Evolutionary conservation across 2,888 invertebrate genomes (phyloP).

Genomic region (Sialis lutaria): DNA sequence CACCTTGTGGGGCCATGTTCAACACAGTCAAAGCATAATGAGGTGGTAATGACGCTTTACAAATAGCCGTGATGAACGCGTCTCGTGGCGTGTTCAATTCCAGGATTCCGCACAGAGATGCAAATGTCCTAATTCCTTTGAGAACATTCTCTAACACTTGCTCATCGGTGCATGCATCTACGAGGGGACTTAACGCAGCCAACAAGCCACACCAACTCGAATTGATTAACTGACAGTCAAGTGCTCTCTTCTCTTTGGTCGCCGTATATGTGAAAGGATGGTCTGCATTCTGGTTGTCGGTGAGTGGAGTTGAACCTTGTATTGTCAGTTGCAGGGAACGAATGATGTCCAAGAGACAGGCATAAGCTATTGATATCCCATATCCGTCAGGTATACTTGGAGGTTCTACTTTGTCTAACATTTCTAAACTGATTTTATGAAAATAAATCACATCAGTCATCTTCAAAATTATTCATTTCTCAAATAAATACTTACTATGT

Average conservation of each 20-base stretch:
- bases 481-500: constrained; percentile 47
- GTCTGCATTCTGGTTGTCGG: constrained; percentile 6
- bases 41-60: constrained; percentile 90
- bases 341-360: constrained; percentile 82
- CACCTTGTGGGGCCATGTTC: constrained; percentile 39
- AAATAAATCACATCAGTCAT: constrained; percentile 1
- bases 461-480: constrained; percentile 1
- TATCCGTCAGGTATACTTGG: constrained; percentile 93
- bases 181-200: constrained; percentile 76
- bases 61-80: constrained; percentile 86
- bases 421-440: constrained; percentile 57
- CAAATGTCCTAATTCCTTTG: constrained; percentile 78
- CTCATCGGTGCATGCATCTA: constrained; percentile 94
- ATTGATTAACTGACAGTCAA: constrained; percentile 62
- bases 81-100: constrained; percentile 66
- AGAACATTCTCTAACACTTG: constrained; percentile 79
- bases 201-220: constrained; percentile 93
- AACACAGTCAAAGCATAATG: constrained; percentile 86
- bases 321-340: constrained; percentile 65
- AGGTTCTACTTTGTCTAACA: constrained; percentile 90
- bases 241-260: constrained; percentile 26
- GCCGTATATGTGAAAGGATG: constrained; percentile 24
- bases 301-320: constrained; percentile 8
- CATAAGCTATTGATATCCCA: constrained; percentile 89
- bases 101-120: constrained; percentile 75